Evolutionary conservation across 2,888 invertebrate genomes (phyloP).

Genomic region (Torymus aiolomorphi): DNA sequence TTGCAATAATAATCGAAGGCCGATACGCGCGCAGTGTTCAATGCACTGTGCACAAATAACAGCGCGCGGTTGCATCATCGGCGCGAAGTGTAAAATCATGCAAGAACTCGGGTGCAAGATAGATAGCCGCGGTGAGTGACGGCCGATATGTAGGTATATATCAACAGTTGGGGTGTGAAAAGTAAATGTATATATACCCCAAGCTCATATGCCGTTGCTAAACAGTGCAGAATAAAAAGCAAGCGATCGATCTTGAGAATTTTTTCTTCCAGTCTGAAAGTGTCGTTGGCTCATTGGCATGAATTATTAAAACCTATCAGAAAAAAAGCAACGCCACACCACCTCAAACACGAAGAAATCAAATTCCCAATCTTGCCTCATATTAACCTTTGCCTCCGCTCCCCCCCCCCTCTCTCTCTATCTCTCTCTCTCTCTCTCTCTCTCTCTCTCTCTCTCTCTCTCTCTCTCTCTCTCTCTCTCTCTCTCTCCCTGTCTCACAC

Average conservation of each 20-base stretch:
- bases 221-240: no score
- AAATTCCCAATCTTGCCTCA: not conserved
- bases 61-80: conserved; percentile 36
- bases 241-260: not conserved
- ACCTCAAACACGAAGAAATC: conserved; percentile 14
- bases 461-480: no score
- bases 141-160: no score
- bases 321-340: not conserved
- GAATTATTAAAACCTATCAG: conserved; percentile 1
- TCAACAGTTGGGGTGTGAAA: no score
- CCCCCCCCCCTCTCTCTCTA: no score
- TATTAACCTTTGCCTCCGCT: no score
- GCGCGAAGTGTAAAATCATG: conserved; percentile 4
- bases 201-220: no score
- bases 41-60: conserved; percentile 12
- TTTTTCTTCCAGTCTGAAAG: not conserved
- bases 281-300: not conserved
- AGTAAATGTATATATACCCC: no score
- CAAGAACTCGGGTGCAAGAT: conserved; percentile 1
- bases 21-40: conserved; percentile 15
- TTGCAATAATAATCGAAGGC: conserved; percentile 32
- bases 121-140: no score
- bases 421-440: no score
- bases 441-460: no score
- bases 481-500: no score